Percentiles rank a stretch among this genome's conserved stretches.
These are phyloP conservation scores for Scaptomyza polygonia DNA, from an alignment of 2,888 invertebrate genomes.

Conservation along the genomic window DNA sequence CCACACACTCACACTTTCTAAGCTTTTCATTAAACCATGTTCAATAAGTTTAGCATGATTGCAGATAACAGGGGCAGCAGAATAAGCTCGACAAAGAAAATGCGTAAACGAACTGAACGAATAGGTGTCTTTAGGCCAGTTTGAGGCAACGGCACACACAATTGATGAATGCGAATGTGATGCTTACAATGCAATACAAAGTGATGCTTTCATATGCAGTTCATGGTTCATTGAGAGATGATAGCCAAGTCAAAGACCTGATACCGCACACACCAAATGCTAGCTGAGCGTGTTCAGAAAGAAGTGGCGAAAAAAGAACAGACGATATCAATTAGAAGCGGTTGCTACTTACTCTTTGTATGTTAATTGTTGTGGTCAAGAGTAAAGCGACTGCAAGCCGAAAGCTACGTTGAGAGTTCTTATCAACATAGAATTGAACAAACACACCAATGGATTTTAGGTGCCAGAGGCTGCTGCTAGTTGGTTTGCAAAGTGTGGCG, in stretches of 20 bases:
- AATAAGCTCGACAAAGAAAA: too few species aligned
- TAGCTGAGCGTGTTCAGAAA: constrained; percentile 65
- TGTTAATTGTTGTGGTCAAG: constrained; percentile 43
- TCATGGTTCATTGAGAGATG: constrained; percentile 46
- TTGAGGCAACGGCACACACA: constrained; percentile 31
- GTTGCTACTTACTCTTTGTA: constrained; percentile 38
- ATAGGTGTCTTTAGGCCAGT: constrained; percentile 32
- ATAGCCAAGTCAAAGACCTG: constrained; percentile 70
- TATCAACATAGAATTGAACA: constrained; percentile 27
- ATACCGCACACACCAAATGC: constrained; percentile 73
- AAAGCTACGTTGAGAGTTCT: constrained; percentile 28
- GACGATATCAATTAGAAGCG: constrained; percentile 47
- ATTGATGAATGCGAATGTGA: constrained; percentile 21
- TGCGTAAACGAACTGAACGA: background rate
- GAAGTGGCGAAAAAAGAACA: constrained; percentile 32
- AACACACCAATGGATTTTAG: constrained; percentile 11
- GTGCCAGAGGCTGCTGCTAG: constrained; percentile 33
- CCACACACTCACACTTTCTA: too few species aligned
- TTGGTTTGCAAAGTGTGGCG: constrained; percentile 38
- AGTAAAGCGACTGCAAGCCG: constrained; percentile 48
- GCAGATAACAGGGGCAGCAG: too few species aligned
- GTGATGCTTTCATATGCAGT: constrained; percentile 11
- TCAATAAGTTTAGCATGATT: too few species aligned
- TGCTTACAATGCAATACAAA: constrained; percentile 2
- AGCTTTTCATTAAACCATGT: too few species aligned